Percentiles rank a stretch among this genome's conserved stretches.
phyloP scores from a whole-genome alignment of 2,888 invertebrate genomes.

The Drosophila antonietae region DNA sequence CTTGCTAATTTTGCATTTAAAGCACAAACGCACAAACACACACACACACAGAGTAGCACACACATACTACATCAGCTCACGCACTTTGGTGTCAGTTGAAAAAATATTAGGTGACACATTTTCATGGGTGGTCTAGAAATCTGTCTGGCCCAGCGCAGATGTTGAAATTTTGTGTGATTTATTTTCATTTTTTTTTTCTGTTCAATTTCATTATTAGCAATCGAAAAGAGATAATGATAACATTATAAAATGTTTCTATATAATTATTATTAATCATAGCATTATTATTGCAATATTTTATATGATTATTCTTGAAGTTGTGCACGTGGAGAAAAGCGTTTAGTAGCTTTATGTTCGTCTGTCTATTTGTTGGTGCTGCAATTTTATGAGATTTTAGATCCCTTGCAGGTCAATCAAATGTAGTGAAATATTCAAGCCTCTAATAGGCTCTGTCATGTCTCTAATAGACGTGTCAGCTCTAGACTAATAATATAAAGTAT shows the following conservation, averaged over 20 bases:
- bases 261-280: background rate
- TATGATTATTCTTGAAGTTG: too few species aligned
- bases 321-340: background rate
- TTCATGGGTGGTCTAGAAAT: constrained; percentile 30
- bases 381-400: too few species aligned
- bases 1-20: constrained; percentile 62
- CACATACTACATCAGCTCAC: constrained; percentile 12
- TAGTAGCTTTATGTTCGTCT: too few species aligned
- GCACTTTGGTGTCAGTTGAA: constrained; percentile 31
- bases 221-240: background rate
- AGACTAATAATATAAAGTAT: too few species aligned
- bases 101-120: constrained; percentile 52
- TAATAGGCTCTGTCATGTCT: too few species aligned
- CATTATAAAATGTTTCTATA: background rate
- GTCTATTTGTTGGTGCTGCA: too few species aligned
- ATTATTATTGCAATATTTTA: background rate
- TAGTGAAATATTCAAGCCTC: too few species aligned
- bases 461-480: too few species aligned
- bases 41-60: constrained; percentile 4
- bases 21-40: constrained; percentile 26
- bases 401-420: too few species aligned
- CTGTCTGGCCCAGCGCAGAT: constrained; percentile 31
- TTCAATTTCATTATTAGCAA: background rate
- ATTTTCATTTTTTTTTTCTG: constrained; percentile 26
- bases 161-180: constrained; percentile 29